Evolutionary conservation across 1,140 invertebrate species (phyloP).

Genomic region (Kradibia gibbosae): DNA sequence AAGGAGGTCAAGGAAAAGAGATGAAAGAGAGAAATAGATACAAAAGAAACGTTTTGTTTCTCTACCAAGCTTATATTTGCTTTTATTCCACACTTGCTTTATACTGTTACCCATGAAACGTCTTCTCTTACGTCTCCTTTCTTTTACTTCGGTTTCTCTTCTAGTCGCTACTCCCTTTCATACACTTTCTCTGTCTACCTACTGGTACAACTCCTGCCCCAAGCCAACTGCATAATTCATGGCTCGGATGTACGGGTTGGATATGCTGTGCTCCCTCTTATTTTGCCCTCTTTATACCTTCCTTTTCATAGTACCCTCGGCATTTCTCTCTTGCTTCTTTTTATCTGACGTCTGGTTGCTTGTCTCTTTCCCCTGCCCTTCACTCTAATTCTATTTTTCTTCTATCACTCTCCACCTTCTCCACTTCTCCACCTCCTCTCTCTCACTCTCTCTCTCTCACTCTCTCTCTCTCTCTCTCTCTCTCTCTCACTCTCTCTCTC

Average conservation of each 20-base stretch:
- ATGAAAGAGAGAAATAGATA: too few relatives aligned
- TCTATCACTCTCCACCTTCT: too few relatives aligned
- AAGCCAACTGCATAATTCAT: constrained; percentile 71
- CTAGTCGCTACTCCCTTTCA: constrained; percentile 18
- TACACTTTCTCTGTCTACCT: constrained; percentile 53
- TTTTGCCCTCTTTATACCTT: constrained; percentile 49
- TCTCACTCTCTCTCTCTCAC: constrained; percentile 35
- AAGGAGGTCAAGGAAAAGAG: too few relatives aligned
- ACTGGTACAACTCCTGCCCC: constrained; percentile 59
- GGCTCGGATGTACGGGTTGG: constrained; percentile 56
- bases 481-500: constrained; percentile 21
- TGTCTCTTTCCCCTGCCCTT: too few relatives aligned
- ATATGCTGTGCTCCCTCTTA: constrained; percentile 27
- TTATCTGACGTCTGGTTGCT: too few relatives aligned
- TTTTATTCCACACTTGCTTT: constrained; percentile 20
- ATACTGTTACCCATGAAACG: constrained; percentile 36
- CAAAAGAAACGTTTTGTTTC: constrained; percentile 34
- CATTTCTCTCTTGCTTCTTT: too few relatives aligned
- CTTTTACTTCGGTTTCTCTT: constrained; percentile 43
- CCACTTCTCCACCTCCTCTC: too few relatives aligned
- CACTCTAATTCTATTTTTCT: too few relatives aligned
- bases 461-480: background rate
- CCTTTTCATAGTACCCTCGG: constrained; percentile 51
- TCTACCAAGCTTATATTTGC: background rate
- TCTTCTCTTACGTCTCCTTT: constrained; percentile 6